Base-by-base conservation (phyloP, 2,797 vertebrate species). In the Sylvilagus floridanus region DNA sequence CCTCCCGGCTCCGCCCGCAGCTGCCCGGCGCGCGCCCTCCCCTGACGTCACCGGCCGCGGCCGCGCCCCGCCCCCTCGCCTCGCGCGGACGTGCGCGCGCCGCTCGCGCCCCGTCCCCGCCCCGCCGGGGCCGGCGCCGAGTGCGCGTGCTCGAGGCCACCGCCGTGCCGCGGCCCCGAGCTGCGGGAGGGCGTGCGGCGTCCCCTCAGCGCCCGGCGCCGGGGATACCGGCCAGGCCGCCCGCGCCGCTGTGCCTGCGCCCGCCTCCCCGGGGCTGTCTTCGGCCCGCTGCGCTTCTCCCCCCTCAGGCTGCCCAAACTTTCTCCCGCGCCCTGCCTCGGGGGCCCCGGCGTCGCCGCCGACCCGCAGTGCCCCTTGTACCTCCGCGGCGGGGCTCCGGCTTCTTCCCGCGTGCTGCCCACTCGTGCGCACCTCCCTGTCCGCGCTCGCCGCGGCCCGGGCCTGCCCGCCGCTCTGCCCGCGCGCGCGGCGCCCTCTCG, bases 41-140 rank as follows among this genome's bases (percentile, higher is more conserved):
- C 96, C 96, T 98, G 97, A 98, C 98, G 98, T 97, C 97, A 97
- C 93, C 97, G 89, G 94, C 69, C 69, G 19, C 92, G 14, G n/a
- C 71, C 47, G 35, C 72, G 88, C 68, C 76, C 75, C 93, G 83
- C 83, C 85, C 86, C 90, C 68, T 66, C 30, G 69, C 50, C 11
- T 10, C 54, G 32, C 84, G 57, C 32, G 50, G 4, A 37, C 88
- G 93, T 86, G 93, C 79, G 82, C 83, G 93, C 93, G 71, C 84
- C 30, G 57, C 37, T 81, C 42, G 54, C 50, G 75, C 77, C 71
- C 50, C 37, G 50, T 32, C 30, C 72, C 71, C 35, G 77, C 54
- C 37, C 63, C 47, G 63, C 83, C 30, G 9, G 68, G 10, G 24
- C 37, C 26, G 10, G 35, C 21, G 37, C 35, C 14, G 32, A 63